A percentile compares a stretch with the other conserved stretches of the same genome.
These are phyloP conservation scores for Dipodomys ordii DNA, from an alignment of 2,113 vertebrate species.

Conservation along the genomic window DNA sequence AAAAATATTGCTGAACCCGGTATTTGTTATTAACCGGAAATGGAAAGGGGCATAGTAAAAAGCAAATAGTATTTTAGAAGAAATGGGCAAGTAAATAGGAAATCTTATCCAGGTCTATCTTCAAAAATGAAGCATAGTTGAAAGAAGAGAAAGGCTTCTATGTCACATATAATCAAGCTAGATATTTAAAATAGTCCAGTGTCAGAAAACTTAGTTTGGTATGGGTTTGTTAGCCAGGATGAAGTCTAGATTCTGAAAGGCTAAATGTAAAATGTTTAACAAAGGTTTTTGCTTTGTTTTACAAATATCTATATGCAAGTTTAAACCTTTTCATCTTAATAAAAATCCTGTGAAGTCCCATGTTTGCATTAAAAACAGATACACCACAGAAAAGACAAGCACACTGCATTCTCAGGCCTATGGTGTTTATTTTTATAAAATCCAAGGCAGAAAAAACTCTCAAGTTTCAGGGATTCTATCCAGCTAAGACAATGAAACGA, in stretches of 20 bases:
- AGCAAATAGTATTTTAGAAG: not conserved
- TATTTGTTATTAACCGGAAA: not conserved
- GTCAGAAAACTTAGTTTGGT: constrained; percentile 40
- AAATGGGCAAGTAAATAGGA: not conserved
- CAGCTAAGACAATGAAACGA: constrained; percentile 29
- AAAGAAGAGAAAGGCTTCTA: not conserved
- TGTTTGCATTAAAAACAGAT: constrained; percentile 69
- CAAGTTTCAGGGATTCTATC: constrained; percentile 28
- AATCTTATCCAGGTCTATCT: not conserved
- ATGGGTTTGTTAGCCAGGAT: constrained; percentile 40
- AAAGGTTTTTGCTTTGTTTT: constrained; percentile 58
- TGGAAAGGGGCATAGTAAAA: not conserved
- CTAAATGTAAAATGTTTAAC: constrained; percentile 61
- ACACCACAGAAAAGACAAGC: constrained; percentile 44
- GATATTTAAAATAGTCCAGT: constrained; percentile 52
- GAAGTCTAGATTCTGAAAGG: constrained; percentile 56
- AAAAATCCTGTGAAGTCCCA: constrained; percentile 29
- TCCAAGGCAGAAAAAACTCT: constrained; percentile 59
- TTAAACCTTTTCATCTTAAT: constrained; percentile 56
- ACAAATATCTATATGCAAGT: constrained; percentile 62
- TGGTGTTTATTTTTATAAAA: constrained; percentile 62
- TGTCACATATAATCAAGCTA: constrained; percentile 23
- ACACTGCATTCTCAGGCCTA: constrained; percentile 47
- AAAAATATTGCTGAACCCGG: constrained; percentile 21
- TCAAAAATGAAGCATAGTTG: not conserved